Conservation (phyloP, 2,113 vertebrate species). For the Carlito syrichta region DNA sequence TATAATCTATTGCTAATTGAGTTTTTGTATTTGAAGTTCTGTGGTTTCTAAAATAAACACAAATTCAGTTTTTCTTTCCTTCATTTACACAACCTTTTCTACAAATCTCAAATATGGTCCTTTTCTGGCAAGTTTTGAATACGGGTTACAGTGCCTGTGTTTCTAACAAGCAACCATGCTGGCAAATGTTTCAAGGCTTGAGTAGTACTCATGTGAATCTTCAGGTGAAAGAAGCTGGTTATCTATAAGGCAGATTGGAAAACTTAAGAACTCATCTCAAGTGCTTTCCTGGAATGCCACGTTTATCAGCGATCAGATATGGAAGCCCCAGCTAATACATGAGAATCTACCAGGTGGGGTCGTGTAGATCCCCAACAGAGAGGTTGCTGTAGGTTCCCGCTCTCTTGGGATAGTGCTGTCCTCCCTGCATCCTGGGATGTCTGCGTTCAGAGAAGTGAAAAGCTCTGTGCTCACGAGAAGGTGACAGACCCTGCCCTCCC, state of each 20-base stretch:
- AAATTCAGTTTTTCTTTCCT: not conserved
- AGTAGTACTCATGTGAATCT: not conserved
- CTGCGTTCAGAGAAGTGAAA: not conserved
- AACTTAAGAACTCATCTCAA: not conserved
- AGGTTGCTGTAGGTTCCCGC: too few relatives aligned
- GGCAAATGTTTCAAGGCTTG: not conserved
- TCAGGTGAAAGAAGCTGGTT: not conserved
- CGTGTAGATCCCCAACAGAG: not conserved
- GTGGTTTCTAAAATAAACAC: slow-evolving; percentile 37
- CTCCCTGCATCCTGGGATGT: not conserved
- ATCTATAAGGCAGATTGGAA: not conserved
- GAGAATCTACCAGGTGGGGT: not conserved
- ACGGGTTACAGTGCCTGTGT: not conserved
- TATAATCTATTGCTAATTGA: not conserved
- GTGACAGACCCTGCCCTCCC: not conserved
- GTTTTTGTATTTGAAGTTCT: slow-evolving; percentile 5
- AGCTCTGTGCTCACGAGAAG: not conserved
- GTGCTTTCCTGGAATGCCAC: not conserved
- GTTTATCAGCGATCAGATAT: not conserved
- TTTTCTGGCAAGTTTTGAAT: not conserved
- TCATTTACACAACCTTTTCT: not conserved
- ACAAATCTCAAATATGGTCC: not conserved
- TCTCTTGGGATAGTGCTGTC: not conserved
- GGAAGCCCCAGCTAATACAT: not conserved
- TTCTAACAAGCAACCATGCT: not conserved